Base-by-base conservation (phyloP, 2,113 vertebrate genomes). In the Caranx ignobilis region DNA sequence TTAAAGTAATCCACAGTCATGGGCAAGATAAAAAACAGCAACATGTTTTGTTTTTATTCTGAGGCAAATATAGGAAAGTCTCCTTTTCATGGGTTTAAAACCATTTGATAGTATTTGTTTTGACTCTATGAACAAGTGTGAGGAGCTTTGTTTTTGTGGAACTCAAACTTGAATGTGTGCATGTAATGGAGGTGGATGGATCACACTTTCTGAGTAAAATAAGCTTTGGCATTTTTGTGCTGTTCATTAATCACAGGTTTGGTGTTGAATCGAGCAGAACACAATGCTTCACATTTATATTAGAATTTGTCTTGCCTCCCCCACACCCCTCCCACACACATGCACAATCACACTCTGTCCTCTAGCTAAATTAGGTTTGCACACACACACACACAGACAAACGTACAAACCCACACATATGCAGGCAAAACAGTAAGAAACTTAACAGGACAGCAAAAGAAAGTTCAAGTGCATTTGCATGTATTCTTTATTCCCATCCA, bases 211-310 rank as follows among this genome's bases (percentile, higher is more conserved):
- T 4, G 31, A 80, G 70, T 82, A 83, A 84, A 87, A 89, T 91
- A 85, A 82, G 88, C 77, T 83, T 59, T 91, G 90, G 83, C 80
- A 79, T 89, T 81, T 71, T 71, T 84, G 56, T 59, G 66, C 73
- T 82, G 75, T 87, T 93, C 80, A 89, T 88, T 91, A 86, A 91
- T 89, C 78, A 83, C 83, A 89, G 79, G 75, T 92, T 92, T 84
- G 70, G 77, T 90, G 85, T 83, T 79, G 82, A 90, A 86, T 82
- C 57, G 56, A 79, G 82, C 76, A 70, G 75, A 91, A 81, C 85
- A 89, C 83, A 90, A 86, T 86, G 83, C 83, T 82, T 87, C 84
- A 82, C 79, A 87, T 91, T 91, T 79, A 70, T 78, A 87, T 66
- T 32, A 72, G 78, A 86, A 84, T 88, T 79, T 71, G 66, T 83